Evolutionary conservation across 1,140 invertebrate species (phyloP).

Genomic region (Atta texana): DNA sequence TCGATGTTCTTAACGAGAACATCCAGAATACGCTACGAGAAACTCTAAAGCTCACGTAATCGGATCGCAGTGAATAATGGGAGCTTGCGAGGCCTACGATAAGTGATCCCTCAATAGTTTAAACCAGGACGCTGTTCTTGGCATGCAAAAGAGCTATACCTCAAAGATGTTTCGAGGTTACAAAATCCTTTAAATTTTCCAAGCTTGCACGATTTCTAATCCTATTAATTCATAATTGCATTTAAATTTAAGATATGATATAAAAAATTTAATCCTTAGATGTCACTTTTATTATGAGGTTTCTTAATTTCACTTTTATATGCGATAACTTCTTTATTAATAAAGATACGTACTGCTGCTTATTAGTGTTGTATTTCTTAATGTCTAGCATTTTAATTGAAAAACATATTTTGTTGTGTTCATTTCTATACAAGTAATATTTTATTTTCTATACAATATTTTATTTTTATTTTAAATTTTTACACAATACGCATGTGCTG

Average conservation of each 20-base stretch:
- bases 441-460: too few species aligned
- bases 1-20: constrained; percentile 59
- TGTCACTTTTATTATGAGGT: too few species aligned
- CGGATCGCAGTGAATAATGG: constrained; percentile 59
- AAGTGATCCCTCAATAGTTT: constrained; percentile 51
- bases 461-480: too few species aligned
- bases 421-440: too few species aligned
- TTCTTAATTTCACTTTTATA: too few species aligned
- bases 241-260: neutral
- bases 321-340: too few species aligned
- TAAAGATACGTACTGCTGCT: too few species aligned
- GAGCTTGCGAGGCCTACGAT: constrained; percentile 32
- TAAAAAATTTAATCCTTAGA: too few species aligned
- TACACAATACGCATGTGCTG: too few species aligned
- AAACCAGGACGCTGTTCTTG: constrained; percentile 28
- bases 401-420: too few species aligned
- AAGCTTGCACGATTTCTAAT: neutral
- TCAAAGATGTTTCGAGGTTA: neutral
- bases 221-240: neutral
- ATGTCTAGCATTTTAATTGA: too few species aligned
- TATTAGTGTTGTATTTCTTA: too few species aligned
- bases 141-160: constrained; percentile 3
- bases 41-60: constrained; percentile 53
- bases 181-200: neutral
- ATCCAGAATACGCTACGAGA: constrained; percentile 41